These are phyloP conservation scores for Gadus macrocephalus DNA, from an alignment of 2,113 vertebrate genomes.

Conservation along the genomic window DNA sequence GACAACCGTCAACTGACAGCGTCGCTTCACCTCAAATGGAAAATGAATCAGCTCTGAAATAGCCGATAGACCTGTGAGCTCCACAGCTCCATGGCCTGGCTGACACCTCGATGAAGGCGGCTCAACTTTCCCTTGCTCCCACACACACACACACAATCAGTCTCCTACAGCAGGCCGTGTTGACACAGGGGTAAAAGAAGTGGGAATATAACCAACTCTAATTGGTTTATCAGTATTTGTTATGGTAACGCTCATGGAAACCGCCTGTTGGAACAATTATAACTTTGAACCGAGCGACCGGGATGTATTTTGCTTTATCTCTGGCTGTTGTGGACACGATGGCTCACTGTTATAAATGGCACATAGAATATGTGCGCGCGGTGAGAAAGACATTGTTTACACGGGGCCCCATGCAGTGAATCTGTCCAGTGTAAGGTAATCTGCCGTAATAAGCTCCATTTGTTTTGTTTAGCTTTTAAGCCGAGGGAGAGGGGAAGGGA, in stretches of 20 bases:
- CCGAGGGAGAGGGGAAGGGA: conserved; percentile 62
- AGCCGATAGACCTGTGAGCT: background rate
- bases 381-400: conserved; percentile 77
- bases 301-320: conserved; percentile 72
- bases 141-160: conserved; percentile 41
- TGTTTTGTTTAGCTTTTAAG: conserved; percentile 84
- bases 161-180: conserved; percentile 51
- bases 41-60: conserved; percentile 31
- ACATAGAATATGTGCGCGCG: conserved; percentile 60
- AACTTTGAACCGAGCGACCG: conserved; percentile 61
- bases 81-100: conserved; percentile 16
- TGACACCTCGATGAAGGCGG: conserved; percentile 30
- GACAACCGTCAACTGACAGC: background rate
- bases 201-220: conserved; percentile 60
- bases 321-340: conserved; percentile 60
- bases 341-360: conserved; percentile 77
- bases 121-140: conserved; percentile 58
- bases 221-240: conserved; percentile 77
- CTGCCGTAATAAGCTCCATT: conserved; percentile 81
- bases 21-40: background rate
- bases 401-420: conserved; percentile 74
- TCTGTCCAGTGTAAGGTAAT: conserved; percentile 81
- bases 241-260: conserved; percentile 73
- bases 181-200: conserved; percentile 64
- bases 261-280: conserved; percentile 65